phyloP scores from a whole-genome alignment of 2,797 vertebrate species.

The Microctenopoma steveboyesi region DNA sequence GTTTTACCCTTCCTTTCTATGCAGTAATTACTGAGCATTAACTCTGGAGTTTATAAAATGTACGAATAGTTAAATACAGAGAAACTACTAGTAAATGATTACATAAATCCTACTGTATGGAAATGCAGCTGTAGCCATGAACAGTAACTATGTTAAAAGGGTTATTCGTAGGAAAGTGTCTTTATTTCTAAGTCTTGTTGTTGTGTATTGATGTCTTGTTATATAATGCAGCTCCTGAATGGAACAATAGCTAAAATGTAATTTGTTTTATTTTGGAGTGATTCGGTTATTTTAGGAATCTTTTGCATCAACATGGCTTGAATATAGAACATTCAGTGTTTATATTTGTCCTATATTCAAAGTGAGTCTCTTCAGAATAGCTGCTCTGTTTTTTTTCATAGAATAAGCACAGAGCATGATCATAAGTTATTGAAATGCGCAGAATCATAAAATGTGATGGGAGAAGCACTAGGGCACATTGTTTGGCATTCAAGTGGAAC shows the following conservation, averaged over 20 bases:
- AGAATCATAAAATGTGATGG: slow-evolving; percentile 1
- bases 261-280: slow-evolving; percentile 3
- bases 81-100: too few relatives aligned
- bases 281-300: slow-evolving; percentile 2
- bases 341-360: slow-evolving; percentile 44
- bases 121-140: too few relatives aligned
- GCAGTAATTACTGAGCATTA: too few relatives aligned
- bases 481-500: slow-evolving; percentile 32
- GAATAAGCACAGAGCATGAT: background rate
- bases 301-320: slow-evolving; percentile 16
- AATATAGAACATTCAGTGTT: slow-evolving; percentile 27
- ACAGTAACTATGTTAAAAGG: slow-evolving; percentile 3
- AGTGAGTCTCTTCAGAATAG: slow-evolving; percentile 40
- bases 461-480: slow-evolving; percentile 22
- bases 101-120: too few relatives aligned
- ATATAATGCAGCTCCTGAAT: background rate
- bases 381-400: slow-evolving; percentile 2
- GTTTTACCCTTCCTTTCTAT: too few relatives aligned
- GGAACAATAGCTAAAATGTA: background rate
- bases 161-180: too few relatives aligned
- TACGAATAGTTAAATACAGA: too few relatives aligned
- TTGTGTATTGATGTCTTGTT: background rate
- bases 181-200: too few relatives aligned
- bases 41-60: too few relatives aligned
- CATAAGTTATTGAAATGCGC: slow-evolving; percentile 11